Evolutionary conservation across 1,140 invertebrate species (phyloP), one percentile per base, ranked within the genome.

Genomic region (Bombus difficillimus): DNA sequence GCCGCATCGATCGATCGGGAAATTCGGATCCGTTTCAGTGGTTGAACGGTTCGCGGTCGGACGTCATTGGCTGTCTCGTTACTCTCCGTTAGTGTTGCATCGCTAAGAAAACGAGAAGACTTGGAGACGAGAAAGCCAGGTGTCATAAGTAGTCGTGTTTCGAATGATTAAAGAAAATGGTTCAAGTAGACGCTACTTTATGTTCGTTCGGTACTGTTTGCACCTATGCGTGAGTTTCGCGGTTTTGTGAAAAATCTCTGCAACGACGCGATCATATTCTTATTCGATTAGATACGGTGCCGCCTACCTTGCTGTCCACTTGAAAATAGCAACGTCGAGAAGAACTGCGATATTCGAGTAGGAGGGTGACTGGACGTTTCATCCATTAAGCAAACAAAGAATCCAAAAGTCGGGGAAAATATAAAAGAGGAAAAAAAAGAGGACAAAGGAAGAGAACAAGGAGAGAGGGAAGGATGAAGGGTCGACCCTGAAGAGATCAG

Each of bases 31-130:
- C 34, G 62, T 39, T 41, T 68, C 75, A 64, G 66, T 28, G 43
- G 64, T 28, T 43, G 18, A 53, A 53, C 47, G 47, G 6, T 53
- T 22, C 18, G 18, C 6, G 47, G 47, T 53, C 87, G 15, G n/a
- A 18, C 25, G 64, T 77, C 86, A 86, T 76, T 76, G 57, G 57
- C 79, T 32, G 53, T 32, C 84, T 74, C 88, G 89, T 90, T 91
- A 86, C 83, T 91, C 88, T 91, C 91, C 88, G 89, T 91, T 90
- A 88, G 83, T 78, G 85, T 86, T 57, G 9, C 1, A 57, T 39
- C 22, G 13, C 53, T 43, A 53, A 89, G 39, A 73, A 15, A 28
- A 43, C 5, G 41, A 9, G 41, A 10, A 32, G 28, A 68, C 28
- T 53, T 1, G 0, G 47, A 53, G 1, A 53, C 1, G 18, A 53